Evolutionary conservation across 2,113 vertebrate species (phyloP).

Genomic region (Corydoras maculifer): DNA sequence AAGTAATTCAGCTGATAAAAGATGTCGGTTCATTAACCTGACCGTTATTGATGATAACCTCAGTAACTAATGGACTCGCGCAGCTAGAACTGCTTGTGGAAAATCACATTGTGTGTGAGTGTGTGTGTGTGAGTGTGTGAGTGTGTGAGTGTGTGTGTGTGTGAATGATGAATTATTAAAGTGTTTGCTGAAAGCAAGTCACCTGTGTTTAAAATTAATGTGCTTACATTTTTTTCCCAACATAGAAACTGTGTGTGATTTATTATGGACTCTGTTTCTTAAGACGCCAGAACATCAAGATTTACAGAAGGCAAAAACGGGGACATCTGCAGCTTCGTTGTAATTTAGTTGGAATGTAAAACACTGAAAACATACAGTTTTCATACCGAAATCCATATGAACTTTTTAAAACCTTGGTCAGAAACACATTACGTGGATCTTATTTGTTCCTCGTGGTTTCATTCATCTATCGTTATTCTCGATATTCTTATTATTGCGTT

Average conservation of each 20-base stretch:
- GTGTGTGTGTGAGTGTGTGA: conserved; percentile 7
- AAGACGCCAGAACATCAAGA: conserved; percentile 33
- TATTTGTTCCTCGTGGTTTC: no score
- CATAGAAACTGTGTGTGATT: conserved; percentile 44
- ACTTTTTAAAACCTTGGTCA: no score
- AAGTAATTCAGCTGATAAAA: conserved; percentile 8
- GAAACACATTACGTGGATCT: no score
- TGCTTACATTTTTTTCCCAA: conserved; percentile 49
- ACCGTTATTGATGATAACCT: conserved; percentile 54
- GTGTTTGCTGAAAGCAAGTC: not conserved
- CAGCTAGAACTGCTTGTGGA: conserved; percentile 14
- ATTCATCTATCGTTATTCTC: no score
- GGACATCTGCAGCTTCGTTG: not conserved
- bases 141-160: conserved; percentile 5
- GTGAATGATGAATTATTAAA: not conserved
- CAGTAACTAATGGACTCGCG: conserved; percentile 56
- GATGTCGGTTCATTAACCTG: conserved; percentile 50
- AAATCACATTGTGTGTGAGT: conserved; percentile 9
- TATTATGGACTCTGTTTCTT: conserved; percentile 28
- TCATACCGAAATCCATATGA: no score
- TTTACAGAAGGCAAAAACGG: conserved; percentile 22
- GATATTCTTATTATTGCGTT: no score
- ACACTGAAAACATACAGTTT: no score
- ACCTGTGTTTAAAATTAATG: conserved; percentile 46
- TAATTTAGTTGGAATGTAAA: no score